Evolutionary conservation across 2,797 vertebrate genomes (phyloP), one percentile per base, ranked within the genome.

Genomic region (Eulemur rubriventer): DNA sequence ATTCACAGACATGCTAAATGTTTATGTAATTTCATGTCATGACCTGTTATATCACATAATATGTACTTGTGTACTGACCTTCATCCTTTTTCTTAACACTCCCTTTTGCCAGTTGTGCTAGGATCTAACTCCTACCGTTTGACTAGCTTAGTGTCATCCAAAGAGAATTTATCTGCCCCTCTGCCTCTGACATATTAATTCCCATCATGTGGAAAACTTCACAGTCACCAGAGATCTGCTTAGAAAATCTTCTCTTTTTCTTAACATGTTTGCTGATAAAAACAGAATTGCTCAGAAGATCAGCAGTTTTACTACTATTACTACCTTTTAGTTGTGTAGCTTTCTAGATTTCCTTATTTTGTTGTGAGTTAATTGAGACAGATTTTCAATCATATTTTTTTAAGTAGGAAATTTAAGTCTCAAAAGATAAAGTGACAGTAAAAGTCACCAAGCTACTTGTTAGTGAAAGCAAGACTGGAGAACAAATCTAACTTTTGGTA

Each of bases 331-430:
- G 6, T 92, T 90, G 8, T 73, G 5, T 61, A 91, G n/a, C 46
- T 89, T 69, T 76, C 55, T 83, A 90, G 50, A n/a, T 96, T 90
- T 95, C 30, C 10, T 24, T 35, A 86, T 46, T 84, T 67, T 26
- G 14, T 14, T 57, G 4, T 55, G 7, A 48, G 4, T 65, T 81
- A 43, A 61, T 0, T 52, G 24, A 91, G 69, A 78, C 7, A 82
- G 24, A 57, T 22, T 87, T 50, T 84, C 4, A 50, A 16, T 84
- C 28, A n/a, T 80, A 4, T 52, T 57, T 92, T 92, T 79, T 84
- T 20, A 87, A 48, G 59, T 59, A 90, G 43, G 41, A 82, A 82
- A 81, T 46, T 67, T 43, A n/a, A 84, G 33, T 83, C 76, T 93
- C 28, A 38, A 91, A 84, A 61, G 41, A 82, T 52, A 72, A 72